Conservation (phyloP, 2,797 vertebrate species). For the Aythya fuligula region DNA sequence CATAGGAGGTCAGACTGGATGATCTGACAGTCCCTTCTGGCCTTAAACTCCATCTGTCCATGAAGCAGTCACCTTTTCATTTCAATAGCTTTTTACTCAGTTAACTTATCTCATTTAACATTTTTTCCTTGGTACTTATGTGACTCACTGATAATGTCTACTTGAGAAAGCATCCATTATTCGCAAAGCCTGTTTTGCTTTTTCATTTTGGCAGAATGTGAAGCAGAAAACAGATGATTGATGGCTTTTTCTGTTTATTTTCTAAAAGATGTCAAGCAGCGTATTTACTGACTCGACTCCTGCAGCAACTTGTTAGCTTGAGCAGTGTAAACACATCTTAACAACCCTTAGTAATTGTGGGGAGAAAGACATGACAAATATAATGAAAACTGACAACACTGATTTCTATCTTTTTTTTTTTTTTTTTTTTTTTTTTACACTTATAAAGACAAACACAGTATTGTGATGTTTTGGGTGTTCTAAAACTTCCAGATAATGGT, state of each 20-base stretch:
- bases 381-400: constrained; percentile 74
- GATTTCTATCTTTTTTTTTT: constrained; percentile 37
- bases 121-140: neutral
- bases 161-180: constrained; percentile 58
- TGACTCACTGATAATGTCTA: constrained; percentile 38
- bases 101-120: constrained; percentile 71
- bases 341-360: constrained; percentile 64
- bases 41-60: neutral
- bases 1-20: neutral
- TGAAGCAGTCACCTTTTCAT: constrained; percentile 70
- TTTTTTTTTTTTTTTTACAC: neutral
- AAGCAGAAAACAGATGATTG: constrained; percentile 59
- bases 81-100: constrained; percentile 44
- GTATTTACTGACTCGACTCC: constrained; percentile 64
- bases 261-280: constrained; percentile 74
- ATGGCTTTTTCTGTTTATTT: constrained; percentile 76
- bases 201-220: constrained; percentile 30
- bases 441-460: neutral
- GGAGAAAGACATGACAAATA: constrained; percentile 32
- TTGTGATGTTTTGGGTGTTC: neutral
- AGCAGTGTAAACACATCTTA: constrained; percentile 66
- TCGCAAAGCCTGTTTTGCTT: constrained; percentile 38
- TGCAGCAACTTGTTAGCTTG: constrained; percentile 71
- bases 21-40: neutral
- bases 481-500: neutral